A percentile compares a stretch with the other conserved stretches of the same genome.
phyloP scores from a whole-genome alignment of 2,113 vertebrate species.

The Symphodus melops region DNA sequence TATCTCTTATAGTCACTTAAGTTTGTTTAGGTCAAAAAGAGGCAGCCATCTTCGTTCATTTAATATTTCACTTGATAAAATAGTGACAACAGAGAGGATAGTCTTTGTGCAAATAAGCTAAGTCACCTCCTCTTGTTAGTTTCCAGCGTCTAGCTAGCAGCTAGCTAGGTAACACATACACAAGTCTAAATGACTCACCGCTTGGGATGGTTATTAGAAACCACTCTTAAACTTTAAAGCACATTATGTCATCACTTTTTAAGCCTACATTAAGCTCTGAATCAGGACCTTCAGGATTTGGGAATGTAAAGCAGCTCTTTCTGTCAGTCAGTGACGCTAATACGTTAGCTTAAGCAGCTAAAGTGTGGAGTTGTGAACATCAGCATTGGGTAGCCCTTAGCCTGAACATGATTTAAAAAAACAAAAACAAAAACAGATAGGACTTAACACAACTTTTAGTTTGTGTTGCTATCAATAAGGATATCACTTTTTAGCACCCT shows the following conservation, averaged over 20 bases:
- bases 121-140: neutral
- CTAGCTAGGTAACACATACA: neutral
- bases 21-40: no score
- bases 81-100: neutral
- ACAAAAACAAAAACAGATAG: no score
- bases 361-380: neutral
- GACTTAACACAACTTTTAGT: no score
- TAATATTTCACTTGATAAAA: neutral
- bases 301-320: neutral
- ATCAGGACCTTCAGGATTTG: neutral
- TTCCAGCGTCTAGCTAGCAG: neutral
- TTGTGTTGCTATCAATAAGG: neutral
- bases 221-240: neutral
- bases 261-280: neutral
- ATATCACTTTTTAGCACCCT: neutral
- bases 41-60: neutral
- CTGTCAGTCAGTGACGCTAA: neutral
- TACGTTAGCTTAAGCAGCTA: slow-evolving; percentile 5
- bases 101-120: neutral
- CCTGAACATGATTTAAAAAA: neutral
- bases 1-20: no score
- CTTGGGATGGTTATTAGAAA: neutral
- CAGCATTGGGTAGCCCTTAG: neutral
- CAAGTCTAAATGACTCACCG: neutral
- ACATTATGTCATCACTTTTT: neutral